Conservation (phyloP, 2,888 invertebrate species). For the Drosophila suboccidentalis region DNA sequence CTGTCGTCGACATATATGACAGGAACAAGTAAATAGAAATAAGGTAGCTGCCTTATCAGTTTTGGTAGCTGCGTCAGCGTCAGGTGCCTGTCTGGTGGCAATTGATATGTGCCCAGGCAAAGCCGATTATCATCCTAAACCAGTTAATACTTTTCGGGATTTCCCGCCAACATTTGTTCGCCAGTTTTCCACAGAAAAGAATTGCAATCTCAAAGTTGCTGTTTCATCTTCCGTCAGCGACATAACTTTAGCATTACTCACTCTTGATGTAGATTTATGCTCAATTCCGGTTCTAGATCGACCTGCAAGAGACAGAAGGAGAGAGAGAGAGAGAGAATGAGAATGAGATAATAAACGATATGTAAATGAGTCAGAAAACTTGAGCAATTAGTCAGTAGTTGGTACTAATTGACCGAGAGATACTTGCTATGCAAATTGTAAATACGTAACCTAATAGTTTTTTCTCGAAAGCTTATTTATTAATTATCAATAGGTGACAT, state of each 20-base stretch:
- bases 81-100: slow-evolving; percentile 28
- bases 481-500: not conserved
- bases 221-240: slow-evolving; percentile 44
- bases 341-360: slow-evolving; percentile 36
- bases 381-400: slow-evolving; percentile 36
- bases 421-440: slow-evolving; percentile 7
- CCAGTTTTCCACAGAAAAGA: slow-evolving; percentile 21
- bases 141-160: slow-evolving; percentile 25
- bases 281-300: slow-evolving; percentile 92
- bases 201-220: slow-evolving; percentile 14
- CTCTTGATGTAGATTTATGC: slow-evolving; percentile 92
- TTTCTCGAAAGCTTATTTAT: not conserved
- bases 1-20: slow-evolving; percentile 41
- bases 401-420: slow-evolving; percentile 5
- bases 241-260: slow-evolving; percentile 87
- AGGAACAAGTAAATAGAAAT: slow-evolving; percentile 12
- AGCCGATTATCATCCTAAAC: slow-evolving; percentile 12
- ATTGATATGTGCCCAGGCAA: slow-evolving; percentile 1
- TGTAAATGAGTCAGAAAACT: slow-evolving; percentile 46
- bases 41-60: slow-evolving; percentile 46
- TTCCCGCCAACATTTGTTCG: slow-evolving; percentile 35
- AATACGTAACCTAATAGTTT: slow-evolving; percentile 10
- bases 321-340: slow-evolving; percentile 31
- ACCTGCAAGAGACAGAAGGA: slow-evolving; percentile 88
- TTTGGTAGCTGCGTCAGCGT: slow-evolving; percentile 46